These are phyloP conservation scores for Volucella bombylans DNA, from an alignment of 2,888 invertebrate genomes.

Conservation along the genomic window DNA sequence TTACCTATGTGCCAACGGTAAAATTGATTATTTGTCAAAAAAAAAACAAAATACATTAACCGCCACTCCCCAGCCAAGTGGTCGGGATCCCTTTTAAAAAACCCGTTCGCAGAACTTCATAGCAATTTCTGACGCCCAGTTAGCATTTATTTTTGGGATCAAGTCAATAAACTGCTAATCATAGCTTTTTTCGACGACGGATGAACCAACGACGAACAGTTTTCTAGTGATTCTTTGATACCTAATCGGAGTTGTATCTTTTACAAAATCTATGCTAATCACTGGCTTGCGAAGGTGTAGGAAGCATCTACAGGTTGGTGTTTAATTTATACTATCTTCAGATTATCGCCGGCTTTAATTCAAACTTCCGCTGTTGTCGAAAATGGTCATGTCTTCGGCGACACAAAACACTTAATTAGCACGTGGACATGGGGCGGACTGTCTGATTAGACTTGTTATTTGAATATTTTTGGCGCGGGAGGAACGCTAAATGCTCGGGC, in stretches of 20 bases:
- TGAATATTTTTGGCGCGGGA: constrained; percentile 21
- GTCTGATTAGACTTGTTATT: neutral
- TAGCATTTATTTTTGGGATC: constrained; percentile 17
- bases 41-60: neutral
- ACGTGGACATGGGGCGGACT: constrained; percentile 13
- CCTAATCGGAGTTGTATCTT: neutral
- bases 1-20: neutral
- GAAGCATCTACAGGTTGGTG: neutral
- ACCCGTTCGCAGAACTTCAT: constrained; percentile 9
- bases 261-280: constrained; percentile 21
- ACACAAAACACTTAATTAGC: constrained; percentile 2
- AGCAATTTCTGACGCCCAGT: constrained; percentile 2
- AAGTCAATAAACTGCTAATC: constrained; percentile 18
- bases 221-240: too few relatives aligned
- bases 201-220: too few relatives aligned
- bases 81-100: neutral
- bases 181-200: too few relatives aligned
- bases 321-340: neutral
- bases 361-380: constrained; percentile 9
- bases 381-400: constrained; percentile 5
- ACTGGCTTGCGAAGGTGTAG: constrained; percentile 11
- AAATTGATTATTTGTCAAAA: constrained; percentile 9
- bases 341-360: neutral
- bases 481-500: neutral
- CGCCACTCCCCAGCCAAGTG: neutral